phyloP scores from a whole-genome alignment of 2,113 vertebrate genomes.

The Limnothrissa miodon region DNA sequence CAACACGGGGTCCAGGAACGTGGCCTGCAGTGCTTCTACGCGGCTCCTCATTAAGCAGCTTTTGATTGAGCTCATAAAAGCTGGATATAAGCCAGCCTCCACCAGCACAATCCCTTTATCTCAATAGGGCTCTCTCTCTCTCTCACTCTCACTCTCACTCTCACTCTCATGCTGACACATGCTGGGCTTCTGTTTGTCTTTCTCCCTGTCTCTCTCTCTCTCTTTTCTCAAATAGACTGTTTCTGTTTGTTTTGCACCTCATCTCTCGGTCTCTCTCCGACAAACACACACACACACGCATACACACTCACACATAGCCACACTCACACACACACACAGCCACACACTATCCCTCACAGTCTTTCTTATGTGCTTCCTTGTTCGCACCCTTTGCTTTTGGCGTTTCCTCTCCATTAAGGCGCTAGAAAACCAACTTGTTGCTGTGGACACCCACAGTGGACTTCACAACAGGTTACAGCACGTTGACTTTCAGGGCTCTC shows the following conservation, averaged over 20 bases:
- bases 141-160: neutral
- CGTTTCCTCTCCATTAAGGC: too few relatives aligned
- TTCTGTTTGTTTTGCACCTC: slow-evolving; percentile 18
- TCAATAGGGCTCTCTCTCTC: slow-evolving; percentile 42
- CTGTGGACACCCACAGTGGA: too few relatives aligned
- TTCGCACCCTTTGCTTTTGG: too few relatives aligned
- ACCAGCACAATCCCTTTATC: slow-evolving; percentile 63
- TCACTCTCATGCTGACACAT: slow-evolving; percentile 7
- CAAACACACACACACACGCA: neutral
- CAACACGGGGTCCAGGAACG: slow-evolving; percentile 6
- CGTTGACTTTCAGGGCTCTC: too few relatives aligned
- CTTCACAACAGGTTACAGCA: too few relatives aligned
- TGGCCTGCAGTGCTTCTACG: slow-evolving; percentile 46
- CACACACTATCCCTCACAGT: neutral
- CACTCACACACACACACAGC: neutral
- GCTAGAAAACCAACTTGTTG: too few relatives aligned
- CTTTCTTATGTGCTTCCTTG: too few relatives aligned
- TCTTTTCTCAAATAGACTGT: neutral
- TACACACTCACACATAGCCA: neutral
- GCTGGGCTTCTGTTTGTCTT: neutral
- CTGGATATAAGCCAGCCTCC: slow-evolving; percentile 52
- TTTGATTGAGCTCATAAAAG: slow-evolving; percentile 63
- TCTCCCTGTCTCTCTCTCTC: neutral
- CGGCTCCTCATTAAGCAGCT: slow-evolving; percentile 59
- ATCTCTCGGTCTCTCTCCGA: neutral